These are phyloP conservation scores for Diplogasteroides magnus DNA, from an alignment of 1,140 invertebrate species.

Conservation along the genomic window DNA sequence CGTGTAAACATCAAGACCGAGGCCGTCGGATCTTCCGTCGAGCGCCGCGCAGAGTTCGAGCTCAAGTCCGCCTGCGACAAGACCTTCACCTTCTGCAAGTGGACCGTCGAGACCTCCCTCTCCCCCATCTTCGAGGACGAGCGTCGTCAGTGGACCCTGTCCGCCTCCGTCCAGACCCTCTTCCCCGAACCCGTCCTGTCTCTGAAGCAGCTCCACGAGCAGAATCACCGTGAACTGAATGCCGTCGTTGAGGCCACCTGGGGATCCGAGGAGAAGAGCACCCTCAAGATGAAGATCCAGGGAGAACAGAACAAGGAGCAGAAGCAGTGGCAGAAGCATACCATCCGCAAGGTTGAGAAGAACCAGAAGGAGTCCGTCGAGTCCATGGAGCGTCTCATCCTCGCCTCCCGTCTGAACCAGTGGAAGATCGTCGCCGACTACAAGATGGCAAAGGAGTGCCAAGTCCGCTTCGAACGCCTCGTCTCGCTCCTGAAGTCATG, in stretches of 20 bases:
- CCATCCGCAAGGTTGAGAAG: no score
- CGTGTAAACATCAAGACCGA: background rate
- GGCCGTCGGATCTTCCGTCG: slow-evolving; percentile 1
- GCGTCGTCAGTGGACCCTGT: slow-evolving; percentile 10
- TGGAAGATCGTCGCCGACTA: no score
- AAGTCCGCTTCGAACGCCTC: no score
- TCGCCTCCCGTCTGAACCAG: slow-evolving; percentile 22
- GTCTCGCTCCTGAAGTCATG: no score
- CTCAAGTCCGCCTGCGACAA: slow-evolving; percentile 10
- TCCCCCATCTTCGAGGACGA: slow-evolving; percentile 8
- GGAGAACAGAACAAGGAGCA: slow-evolving; percentile 26
- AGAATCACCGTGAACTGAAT: slow-evolving; percentile 14
- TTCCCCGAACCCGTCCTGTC: slow-evolving; percentile 13
- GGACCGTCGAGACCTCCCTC: background rate
- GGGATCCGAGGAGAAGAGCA: slow-evolving; percentile 21
- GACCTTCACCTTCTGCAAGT: slow-evolving; percentile 1
- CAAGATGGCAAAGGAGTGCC: no score
- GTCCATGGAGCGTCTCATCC: no score
- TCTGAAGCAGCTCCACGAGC: slow-evolving; percentile 15
- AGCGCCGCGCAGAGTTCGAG: slow-evolving; percentile 18
- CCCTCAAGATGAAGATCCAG: slow-evolving; percentile 19
- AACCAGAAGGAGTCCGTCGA: no score
- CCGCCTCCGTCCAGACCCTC: slow-evolving; percentile 9
- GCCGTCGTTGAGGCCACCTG: slow-evolving; percentile 2
- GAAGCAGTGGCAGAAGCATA: slow-evolving; percentile 17